A percentile compares a stretch with the other conserved stretches of the same genome.
phyloP scores from a whole-genome alignment of 2,113 vertebrate species.

The Heterocephalus glaber region DNA sequence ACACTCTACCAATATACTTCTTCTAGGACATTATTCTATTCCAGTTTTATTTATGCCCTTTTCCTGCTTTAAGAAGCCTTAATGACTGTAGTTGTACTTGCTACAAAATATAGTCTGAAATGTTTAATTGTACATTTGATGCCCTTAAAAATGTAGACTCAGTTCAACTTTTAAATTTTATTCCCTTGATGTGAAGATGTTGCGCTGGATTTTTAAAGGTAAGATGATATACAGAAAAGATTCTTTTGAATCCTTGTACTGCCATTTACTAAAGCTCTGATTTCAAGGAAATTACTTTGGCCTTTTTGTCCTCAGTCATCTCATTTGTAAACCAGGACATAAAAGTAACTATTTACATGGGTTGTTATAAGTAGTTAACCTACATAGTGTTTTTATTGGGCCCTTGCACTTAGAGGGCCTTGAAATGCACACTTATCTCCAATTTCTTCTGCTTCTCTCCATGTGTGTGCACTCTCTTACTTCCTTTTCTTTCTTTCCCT shows the following conservation, averaged over 20 bases:
- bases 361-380: neutral
- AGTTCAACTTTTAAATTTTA: constrained; percentile 39
- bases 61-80: constrained; percentile 35
- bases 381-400: neutral
- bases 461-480: neutral
- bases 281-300: neutral
- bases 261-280: neutral
- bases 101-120: constrained; percentile 18
- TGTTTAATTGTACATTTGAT: neutral
- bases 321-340: constrained; percentile 12
- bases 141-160: neutral
- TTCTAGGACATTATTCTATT: neutral
- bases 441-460: neutral
- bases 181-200: neutral
- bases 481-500: neutral
- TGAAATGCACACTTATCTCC: neutral
- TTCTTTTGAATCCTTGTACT: constrained; percentile 14
- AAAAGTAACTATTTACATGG: constrained; percentile 2
- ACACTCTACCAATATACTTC: neutral
- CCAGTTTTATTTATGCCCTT: neutral
- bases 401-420: neutral
- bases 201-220: neutral
- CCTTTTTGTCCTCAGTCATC: constrained; percentile 35
- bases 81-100: neutral
- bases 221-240: constrained; percentile 2